phyloP scores from a whole-genome alignment of 2,113 vertebrate genomes.

The Anolis carolinensis region DNA sequence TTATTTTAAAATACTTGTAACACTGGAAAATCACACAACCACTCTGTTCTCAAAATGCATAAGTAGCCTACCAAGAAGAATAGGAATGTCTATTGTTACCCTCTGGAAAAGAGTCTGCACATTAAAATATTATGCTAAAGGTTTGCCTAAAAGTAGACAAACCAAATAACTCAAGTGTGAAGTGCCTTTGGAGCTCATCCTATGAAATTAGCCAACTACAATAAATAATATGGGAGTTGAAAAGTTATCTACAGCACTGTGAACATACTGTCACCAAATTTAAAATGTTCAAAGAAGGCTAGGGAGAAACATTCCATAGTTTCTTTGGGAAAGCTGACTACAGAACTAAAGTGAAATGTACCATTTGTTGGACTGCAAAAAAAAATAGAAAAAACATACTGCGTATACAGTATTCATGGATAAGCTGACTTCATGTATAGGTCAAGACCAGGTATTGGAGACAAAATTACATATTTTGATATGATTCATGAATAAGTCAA shows the following conservation, averaged over 20 bases:
- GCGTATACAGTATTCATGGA: too few species aligned
- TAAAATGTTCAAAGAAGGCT: constrained; percentile 48
- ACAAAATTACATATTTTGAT: too few species aligned
- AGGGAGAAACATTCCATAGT: constrained; percentile 46
- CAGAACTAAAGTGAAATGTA: constrained; percentile 40
- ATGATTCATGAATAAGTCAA: too few species aligned
- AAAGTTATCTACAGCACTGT: constrained; percentile 49
- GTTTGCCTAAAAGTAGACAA: constrained; percentile 33
- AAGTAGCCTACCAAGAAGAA: neutral
- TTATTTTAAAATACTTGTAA: constrained; percentile 5
- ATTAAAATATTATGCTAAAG: constrained; percentile 31
- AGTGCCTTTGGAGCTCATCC: constrained; percentile 53
- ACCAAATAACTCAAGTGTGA: constrained; percentile 52
- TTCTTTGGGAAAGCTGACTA: constrained; percentile 46
- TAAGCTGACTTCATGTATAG: too few species aligned
- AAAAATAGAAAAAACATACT: neutral
- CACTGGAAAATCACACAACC: neutral
- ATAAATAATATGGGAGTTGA: constrained; percentile 59
- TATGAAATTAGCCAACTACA: constrained; percentile 55
- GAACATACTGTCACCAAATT: constrained; percentile 53
- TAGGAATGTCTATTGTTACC: constrained; percentile 15
- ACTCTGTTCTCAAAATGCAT: constrained; percentile 26
- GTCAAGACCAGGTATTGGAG: too few species aligned
- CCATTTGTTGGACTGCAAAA: constrained; percentile 47
- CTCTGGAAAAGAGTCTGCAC: constrained; percentile 28